Base-by-base conservation (phyloP, 1,140 invertebrate genomes). In the Tigriopus japonicus region DNA sequence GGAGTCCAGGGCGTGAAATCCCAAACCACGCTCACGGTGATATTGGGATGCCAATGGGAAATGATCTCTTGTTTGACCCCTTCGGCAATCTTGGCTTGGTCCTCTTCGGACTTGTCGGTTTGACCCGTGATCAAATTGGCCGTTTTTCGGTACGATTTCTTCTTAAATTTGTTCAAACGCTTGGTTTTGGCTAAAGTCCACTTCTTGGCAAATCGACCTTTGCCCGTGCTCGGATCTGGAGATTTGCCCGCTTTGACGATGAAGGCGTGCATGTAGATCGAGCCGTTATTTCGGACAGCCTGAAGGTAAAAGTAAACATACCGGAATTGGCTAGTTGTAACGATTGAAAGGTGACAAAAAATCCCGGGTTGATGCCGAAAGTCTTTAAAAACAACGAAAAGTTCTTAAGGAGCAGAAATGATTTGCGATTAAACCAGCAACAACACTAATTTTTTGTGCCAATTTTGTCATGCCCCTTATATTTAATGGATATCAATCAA, bases 31-130 rank as follows among this genome's bases (percentile, higher is more conserved):
- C 95, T 97, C 24, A 99, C 77, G 0, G 95, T 99, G 62, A 98
- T 71, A 77, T 99, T 99, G 1, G 93, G 91, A 80, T 99, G 96
- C 94, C 94, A 99, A 72, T 98, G 93, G 14, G 93, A 96, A 0
- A 98, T 72, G 63, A 97, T 86, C 75, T 94, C 87, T 66, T 81
- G 79, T 67, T 84, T 80, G 70, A 87, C 78, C 62, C 80, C 79
- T 71, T 88, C 82, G 24, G 17, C 24, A 9, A 85, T 84, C 77
- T 87, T 87, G 71, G 82, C 24, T 28, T 59, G 58, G 67, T 87
- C 82, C 71, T 85, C 83, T 63, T 78, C 73, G 58, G 78, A 78
- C 63, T 82, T 81, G 66, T 84, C 82, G 21, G 86, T 90, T 72
- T 89, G 80, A 1, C 95, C 95, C 52, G 94, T 97, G 60, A 98